Evolutionary conservation across 1,140 invertebrate genomes (phyloP).

Genomic region (Formica selysi): DNA sequence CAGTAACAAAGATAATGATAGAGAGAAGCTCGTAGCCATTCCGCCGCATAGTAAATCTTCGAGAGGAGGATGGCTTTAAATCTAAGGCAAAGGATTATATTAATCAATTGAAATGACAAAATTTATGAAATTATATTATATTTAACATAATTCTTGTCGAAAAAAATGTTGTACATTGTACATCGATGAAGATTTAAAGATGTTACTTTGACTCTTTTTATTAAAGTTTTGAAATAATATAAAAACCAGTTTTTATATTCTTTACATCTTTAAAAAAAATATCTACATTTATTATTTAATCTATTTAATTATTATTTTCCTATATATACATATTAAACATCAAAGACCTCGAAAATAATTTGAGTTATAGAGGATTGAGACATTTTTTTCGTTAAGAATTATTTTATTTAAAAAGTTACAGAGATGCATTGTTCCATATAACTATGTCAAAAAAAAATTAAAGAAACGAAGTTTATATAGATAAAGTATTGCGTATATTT

Average conservation of each 20-base stretch:
- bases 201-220: neutral
- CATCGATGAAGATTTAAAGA: neutral
- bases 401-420: constrained; percentile 50
- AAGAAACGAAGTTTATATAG: constrained; percentile 44
- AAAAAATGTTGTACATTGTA: too few species aligned
- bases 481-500: constrained; percentile 51
- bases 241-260: neutral
- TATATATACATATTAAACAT: too few species aligned
- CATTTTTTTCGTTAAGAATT: neutral
- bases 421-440: constrained; percentile 13
- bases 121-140: neutral
- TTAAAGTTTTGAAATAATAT: neutral
- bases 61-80: constrained; percentile 73
- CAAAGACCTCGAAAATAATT: too few species aligned
- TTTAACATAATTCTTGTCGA: neutral
- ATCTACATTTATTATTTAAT: too few species aligned
- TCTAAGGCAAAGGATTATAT: neutral
- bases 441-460: constrained; percentile 32
- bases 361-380: neutral
- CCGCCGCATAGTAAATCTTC: constrained; percentile 69
- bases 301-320: too few species aligned
- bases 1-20: constrained; percentile 41
- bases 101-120: neutral
- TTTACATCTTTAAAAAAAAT: too few species aligned
- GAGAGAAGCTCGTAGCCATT: constrained; percentile 66